Base-by-base conservation (phyloP, 2,888 invertebrate species). In the Meteorus colon region DNA sequence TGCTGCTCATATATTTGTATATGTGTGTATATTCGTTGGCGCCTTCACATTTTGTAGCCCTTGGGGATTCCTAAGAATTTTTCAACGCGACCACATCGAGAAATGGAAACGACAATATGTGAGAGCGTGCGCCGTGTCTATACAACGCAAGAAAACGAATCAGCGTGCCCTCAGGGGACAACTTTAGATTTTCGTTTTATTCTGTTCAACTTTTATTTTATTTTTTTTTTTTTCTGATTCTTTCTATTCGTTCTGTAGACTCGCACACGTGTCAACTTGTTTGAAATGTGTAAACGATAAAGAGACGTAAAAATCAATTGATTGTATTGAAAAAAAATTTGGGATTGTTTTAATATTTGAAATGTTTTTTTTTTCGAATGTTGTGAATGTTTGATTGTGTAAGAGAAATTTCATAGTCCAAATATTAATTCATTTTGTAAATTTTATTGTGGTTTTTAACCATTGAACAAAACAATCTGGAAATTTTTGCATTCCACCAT, bases 251-350 rank as follows among this genome's bases (percentile, higher is more conserved):
- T 29, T 12, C 12, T 27, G 27, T 12, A n/a, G 24, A n/a, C 19
- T 3, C 31, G 34, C 65, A 51, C 51, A 51, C 27, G 31, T 55
- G 55, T 55, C 59, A 12, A 34, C 51, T 16, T 16, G 65, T 51
- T 73, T 72, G 71, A 78, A 74, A 62, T 73, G 77, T 73, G 75
- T 74, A 59, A 75, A 78, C 78, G 77, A 48, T 62, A 75, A 74
- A 74, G 74, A 76, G 77, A 77, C 74, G 76, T 66, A 75, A 65
- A 60, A 73, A 79, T 78, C 75, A 77, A 80, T 79, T 74, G 73
- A 65, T 75, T 45, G 27, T 29, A 27, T 4, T 27, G 29, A 37
- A 41, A 41, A 65, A 65, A 51, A 16, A 51, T 62, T 45, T 16
- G 48, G 34, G 1, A 1, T 6, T 6, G 2, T 6, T 34, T 34